Conservation (phyloP, 1,140 invertebrate genomes). For the Gryllus bimaculatus region DNA sequence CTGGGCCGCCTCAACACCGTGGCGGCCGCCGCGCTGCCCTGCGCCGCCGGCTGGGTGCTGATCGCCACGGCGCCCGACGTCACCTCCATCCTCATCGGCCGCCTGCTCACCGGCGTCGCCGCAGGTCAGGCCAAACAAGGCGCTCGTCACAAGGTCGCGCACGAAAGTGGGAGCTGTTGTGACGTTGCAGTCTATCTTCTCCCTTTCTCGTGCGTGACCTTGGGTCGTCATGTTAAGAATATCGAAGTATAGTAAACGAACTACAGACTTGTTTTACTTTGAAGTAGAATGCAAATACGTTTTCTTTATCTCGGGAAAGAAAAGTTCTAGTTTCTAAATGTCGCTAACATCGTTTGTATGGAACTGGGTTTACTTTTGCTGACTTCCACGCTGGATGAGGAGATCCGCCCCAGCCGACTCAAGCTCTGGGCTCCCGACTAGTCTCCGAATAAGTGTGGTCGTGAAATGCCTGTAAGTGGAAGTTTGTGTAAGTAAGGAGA, state of each 20-base stretch:
- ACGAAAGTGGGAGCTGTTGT: not conserved
- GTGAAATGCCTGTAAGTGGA: too few relatives aligned
- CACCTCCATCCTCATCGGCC: slow-evolving; percentile 44
- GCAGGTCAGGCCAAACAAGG: slow-evolving; percentile 35
- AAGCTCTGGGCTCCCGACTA: too few relatives aligned
- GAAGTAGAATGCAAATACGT: not conserved
- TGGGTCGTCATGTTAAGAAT: too few relatives aligned
- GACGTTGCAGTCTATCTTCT: not conserved
- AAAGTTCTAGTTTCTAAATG: too few relatives aligned
- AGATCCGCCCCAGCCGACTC: too few relatives aligned
- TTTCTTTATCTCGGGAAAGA: too few relatives aligned
- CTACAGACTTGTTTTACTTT: not conserved
- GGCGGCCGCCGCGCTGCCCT: slow-evolving; percentile 48
- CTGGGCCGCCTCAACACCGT: slow-evolving; percentile 52
- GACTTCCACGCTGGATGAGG: too few relatives aligned
- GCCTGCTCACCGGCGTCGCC: slow-evolving; percentile 52
- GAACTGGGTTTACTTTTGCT: too few relatives aligned
- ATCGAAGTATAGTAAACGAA: not conserved
- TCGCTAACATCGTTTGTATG: too few relatives aligned
- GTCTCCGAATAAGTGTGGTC: too few relatives aligned
- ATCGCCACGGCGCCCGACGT: slow-evolving; percentile 42
- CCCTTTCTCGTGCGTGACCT: not conserved
- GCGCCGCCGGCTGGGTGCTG: slow-evolving; percentile 48
- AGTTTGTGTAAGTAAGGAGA: too few relatives aligned
- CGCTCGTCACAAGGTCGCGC: not conserved